phyloP scores from a whole-genome alignment of 2,888 invertebrate genomes.

The Exephanes ischioxanthus region DNA sequence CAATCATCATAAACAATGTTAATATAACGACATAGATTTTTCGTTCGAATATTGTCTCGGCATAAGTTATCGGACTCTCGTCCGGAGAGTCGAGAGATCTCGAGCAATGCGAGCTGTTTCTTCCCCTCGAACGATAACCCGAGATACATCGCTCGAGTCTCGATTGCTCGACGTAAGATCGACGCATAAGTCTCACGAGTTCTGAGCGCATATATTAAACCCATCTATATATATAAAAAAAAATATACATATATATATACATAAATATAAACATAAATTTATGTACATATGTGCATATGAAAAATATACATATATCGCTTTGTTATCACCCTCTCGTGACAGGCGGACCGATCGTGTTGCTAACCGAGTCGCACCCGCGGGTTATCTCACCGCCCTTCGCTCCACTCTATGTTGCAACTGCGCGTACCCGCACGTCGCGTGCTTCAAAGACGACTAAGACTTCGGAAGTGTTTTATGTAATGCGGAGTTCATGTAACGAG shows the following conservation, averaged over 20 bases:
- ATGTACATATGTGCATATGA: constrained; percentile 4
- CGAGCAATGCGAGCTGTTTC: constrained; percentile 6
- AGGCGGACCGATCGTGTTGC: constrained; percentile 73
- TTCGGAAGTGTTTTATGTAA: constrained; percentile 49
- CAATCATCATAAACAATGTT: no score
- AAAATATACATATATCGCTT: constrained; percentile 63
- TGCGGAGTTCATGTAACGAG: constrained; percentile 17
- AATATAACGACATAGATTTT: not conserved
- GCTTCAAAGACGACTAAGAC: constrained; percentile 36
- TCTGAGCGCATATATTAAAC: not conserved
- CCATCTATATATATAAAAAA: not conserved
- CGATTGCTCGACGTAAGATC: constrained; percentile 23
- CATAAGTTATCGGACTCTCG: not conserved
- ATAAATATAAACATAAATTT: not conserved
- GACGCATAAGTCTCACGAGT: constrained; percentile 4
- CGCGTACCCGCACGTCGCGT: constrained; percentile 19
- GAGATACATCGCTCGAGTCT: constrained; percentile 69
- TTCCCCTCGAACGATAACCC: constrained; percentile 72
- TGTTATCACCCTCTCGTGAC: constrained; percentile 76
- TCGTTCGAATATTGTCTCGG: not conserved
- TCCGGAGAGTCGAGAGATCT: constrained; percentile 2
- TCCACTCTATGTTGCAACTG: constrained; percentile 67
- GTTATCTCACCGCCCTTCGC: constrained; percentile 73
- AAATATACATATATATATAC: no score
- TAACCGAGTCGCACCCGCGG: constrained; percentile 72